Conservation (phyloP, 2,888 invertebrate genomes). For the Mimas tiliae region DNA sequence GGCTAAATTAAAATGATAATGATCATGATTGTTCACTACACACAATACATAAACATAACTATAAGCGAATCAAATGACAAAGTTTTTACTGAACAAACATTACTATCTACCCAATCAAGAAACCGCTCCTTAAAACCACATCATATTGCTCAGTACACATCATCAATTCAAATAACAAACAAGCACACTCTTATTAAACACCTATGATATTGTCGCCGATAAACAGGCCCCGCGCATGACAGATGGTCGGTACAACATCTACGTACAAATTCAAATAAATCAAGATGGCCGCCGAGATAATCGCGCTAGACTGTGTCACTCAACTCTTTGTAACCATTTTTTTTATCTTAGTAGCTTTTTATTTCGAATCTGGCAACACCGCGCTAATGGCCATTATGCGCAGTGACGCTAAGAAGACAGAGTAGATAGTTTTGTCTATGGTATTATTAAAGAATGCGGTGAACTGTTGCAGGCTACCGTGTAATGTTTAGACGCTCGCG, state of each 20-base stretch:
- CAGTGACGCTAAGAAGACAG: slow-evolving; percentile 65
- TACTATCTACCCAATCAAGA: slow-evolving; percentile 18
- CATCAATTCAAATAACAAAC: slow-evolving; percentile 43
- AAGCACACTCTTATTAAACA: slow-evolving; percentile 46
- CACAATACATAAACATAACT: not conserved
- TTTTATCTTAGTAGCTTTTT: slow-evolving; percentile 48
- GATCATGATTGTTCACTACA: not conserved
- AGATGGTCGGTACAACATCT: slow-evolving; percentile 61
- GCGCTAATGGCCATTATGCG: slow-evolving; percentile 56
- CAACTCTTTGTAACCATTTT: slow-evolving; percentile 52
- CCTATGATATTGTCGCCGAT: slow-evolving; percentile 59
- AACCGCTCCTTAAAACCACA: slow-evolving; percentile 27
- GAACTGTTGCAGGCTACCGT: slow-evolving; percentile 9
- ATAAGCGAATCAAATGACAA: not conserved
- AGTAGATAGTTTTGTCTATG: slow-evolving; percentile 37
- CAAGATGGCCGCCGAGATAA: slow-evolving; percentile 65
- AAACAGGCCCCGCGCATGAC: slow-evolving; percentile 52
- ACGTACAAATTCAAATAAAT: slow-evolving; percentile 67
- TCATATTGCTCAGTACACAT: slow-evolving; percentile 28
- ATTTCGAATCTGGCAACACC: slow-evolving; percentile 53
- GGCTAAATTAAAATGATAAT: not conserved
- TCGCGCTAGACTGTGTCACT: slow-evolving; percentile 67
- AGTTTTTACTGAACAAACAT: not conserved
- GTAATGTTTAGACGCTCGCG: not conserved
- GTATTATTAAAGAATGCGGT: slow-evolving; percentile 15